Base-by-base conservation (phyloP, 2,797 vertebrate species). In the Phalanger gymnotis region DNA sequence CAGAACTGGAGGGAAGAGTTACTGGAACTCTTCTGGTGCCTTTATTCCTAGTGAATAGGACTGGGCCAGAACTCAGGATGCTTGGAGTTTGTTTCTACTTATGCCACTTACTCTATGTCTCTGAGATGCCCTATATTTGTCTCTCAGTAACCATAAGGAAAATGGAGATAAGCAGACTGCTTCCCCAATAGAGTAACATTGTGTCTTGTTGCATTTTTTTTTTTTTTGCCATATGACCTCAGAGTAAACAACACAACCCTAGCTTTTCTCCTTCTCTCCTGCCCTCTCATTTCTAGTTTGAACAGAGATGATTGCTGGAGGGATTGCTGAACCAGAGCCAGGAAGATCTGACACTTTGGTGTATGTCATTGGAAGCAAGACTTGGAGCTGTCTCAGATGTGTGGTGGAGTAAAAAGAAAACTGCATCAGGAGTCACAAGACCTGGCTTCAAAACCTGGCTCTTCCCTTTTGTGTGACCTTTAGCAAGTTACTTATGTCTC, bases 171-270 rank as follows among this genome's bases (percentile, higher is more conserved):
- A 87, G n/a, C 57, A 54, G 34, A 3, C 40, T 2, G n/a, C 89
- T 91, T 58, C 47, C 52, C 90, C n/a, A 0, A 0, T 0, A 1
- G 6, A 47, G 52, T 7, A 31, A 30, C 27, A 0, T 1, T 19
- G 4, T 28, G 40, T 47, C 22, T 47, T 47, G 22, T 81, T 25
- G 40, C 40, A 27, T 27, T 47, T 47, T 31, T 10, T 27, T 47
- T 47, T 31, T 10, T 53, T 56, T 56, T 56, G 91, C 53, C 53
- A 4, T 56, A 91, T 61, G 7, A 2, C 0, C 25, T 31, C 12
- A 51, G 57, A 95, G 53, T 31, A 30, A 34, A 90, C 30, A 54
- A 90, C 31, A 73, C 7, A 92, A 22, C 19, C 40, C 19, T 81
- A 47, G 12, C 7, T 81, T 16, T 52, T 66, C 16, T 19, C 27